Conservation (phyloP, 2,888 invertebrate species). For the Dynastes maya region DNA sequence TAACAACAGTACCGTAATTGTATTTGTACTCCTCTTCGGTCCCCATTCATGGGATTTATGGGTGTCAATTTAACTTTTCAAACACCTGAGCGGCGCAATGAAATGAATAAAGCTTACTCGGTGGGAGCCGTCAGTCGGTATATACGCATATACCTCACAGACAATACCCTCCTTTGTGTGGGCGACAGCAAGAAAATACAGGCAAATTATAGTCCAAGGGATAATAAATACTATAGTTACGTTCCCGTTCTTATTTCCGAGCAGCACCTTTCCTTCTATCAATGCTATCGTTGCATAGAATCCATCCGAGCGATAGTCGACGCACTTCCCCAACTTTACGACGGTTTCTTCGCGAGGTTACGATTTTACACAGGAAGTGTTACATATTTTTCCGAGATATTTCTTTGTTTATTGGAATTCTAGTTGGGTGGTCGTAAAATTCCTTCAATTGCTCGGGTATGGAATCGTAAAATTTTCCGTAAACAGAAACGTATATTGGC, state of each 20-base stretch:
- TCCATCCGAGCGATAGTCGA: no score
- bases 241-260: constrained; percentile 6
- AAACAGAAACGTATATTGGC: background rate
- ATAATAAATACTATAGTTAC: constrained; percentile 38
- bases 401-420: constrained; percentile 1
- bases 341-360: background rate
- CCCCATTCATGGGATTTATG: background rate
- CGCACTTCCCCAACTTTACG: constrained; percentile 1
- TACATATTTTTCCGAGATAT: constrained; percentile 10
- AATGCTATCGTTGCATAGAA: no score
- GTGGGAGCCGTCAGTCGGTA: background rate
- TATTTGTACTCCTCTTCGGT: background rate
- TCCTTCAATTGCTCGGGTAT: background rate
- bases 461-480: background rate
- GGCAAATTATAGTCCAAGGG: constrained; percentile 40
- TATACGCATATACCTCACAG: background rate
- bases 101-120: background rate
- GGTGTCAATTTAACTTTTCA: constrained; percentile 1
- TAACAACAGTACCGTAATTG: background rate
- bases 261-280: no score
- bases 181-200: constrained; percentile 27
- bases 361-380: constrained; percentile 1
- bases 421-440: constrained; percentile 6
- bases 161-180: constrained; percentile 34
- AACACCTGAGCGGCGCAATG: background rate